Evolutionary conservation across 2,113 vertebrate genomes (phyloP).

Genomic region (Marcusenius ussheri): DNA sequence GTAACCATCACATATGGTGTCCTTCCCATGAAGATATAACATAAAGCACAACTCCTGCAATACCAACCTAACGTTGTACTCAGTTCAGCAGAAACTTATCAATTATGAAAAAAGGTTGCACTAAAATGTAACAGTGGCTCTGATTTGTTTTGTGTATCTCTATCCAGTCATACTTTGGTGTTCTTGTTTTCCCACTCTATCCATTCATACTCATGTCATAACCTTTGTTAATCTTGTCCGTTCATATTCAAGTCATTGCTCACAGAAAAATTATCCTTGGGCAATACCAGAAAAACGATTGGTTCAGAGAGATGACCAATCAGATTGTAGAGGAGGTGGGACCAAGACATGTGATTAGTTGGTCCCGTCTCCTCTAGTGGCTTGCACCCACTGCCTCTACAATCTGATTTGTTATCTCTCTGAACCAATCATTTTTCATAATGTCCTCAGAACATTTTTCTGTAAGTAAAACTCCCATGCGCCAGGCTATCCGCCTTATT

Average conservation of each 20-base stretch:
- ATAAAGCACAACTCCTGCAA: not conserved
- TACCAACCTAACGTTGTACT: not conserved
- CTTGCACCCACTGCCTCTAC: no score
- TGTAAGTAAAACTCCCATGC: no score
- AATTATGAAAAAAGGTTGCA: not conserved
- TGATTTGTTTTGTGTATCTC: not conserved
- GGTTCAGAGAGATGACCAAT: no score
- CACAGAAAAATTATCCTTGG: fast-evolving
- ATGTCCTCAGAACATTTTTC: no score
- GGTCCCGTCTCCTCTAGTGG: no score
- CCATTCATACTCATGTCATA: not conserved
- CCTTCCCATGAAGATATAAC: not conserved
- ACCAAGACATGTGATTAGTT: no score
- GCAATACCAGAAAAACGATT: no score
- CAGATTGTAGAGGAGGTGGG: no score
- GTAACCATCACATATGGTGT: not conserved
- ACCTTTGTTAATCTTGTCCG: not conserved
- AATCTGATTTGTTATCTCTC: no score
- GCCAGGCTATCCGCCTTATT: not conserved
- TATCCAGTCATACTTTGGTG: not conserved
- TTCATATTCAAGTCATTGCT: not conserved
- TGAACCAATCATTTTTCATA: no score
- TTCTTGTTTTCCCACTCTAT: not conserved
- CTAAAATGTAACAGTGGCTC: not conserved
- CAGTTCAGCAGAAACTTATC: not conserved